Conservation (phyloP, 2,797 vertebrate genomes). For the Siniperca obscura region DNA sequence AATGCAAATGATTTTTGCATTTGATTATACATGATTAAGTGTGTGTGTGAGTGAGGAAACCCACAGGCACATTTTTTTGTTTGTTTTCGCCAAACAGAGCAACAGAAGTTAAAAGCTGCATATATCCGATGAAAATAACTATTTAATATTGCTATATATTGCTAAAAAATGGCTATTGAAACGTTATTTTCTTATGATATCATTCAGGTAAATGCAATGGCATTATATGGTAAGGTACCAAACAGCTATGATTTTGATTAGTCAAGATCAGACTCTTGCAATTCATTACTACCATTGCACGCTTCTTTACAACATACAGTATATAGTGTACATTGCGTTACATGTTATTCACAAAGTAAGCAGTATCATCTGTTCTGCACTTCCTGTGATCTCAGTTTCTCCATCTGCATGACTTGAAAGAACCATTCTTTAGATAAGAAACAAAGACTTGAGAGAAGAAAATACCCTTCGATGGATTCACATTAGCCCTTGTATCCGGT, state of each 20-base stretch:
- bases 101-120: conserved; percentile 4
- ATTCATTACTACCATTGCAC: conserved; percentile 21
- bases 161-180: too few relatives aligned
- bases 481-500: conserved; percentile 65
- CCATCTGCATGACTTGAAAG: conserved; percentile 74
- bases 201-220: conserved; percentile 3
- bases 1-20: not conserved
- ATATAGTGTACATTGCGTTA: conserved; percentile 23
- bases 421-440: conserved; percentile 74
- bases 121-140: not conserved
- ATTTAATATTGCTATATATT: not conserved
- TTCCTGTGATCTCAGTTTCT: conserved; percentile 72
- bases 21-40: not conserved
- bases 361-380: conserved; percentile 69
- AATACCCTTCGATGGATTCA: conserved; percentile 65
- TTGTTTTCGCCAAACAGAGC: not conserved
- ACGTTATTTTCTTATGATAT: not conserved
- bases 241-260: conserved; percentile 24
- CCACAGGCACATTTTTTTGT: not conserved
- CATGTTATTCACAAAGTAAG: conserved; percentile 41
- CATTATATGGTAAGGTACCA: not conserved
- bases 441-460: conserved; percentile 62
- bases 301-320: conserved; percentile 34
- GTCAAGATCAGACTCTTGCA: conserved; percentile 15
- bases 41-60: not conserved